phyloP scores from a whole-genome alignment of 2,888 invertebrate species.

The Diadegma fenestrale region DNA sequence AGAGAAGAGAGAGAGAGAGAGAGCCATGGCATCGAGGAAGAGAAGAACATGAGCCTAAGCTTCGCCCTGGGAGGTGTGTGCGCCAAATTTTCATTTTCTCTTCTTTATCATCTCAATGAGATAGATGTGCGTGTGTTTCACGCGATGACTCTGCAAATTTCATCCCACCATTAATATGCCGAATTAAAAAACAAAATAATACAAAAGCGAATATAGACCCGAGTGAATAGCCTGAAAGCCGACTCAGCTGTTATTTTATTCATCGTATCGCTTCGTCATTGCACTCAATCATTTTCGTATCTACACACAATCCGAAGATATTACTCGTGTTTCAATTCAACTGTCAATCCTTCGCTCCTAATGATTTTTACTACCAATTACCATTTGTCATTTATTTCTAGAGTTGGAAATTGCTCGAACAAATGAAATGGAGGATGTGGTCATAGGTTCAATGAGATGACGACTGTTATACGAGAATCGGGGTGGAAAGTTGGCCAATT shows the following conservation, averaged over 20 bases:
- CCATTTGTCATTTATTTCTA: slow-evolving; percentile 48
- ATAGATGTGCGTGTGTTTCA: slow-evolving; percentile 23
- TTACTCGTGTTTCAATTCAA: background rate
- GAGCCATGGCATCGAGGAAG: slow-evolving; percentile 21
- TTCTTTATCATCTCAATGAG: slow-evolving; percentile 15
- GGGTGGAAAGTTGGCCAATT: background rate
- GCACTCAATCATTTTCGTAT: background rate
- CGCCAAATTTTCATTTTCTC: slow-evolving; percentile 39
- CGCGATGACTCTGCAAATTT: slow-evolving; percentile 12
- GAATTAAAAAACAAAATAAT: background rate
- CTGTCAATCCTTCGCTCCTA: background rate
- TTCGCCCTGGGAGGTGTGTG: slow-evolving; percentile 3
- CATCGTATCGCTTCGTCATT: background rate
- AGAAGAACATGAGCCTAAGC: slow-evolving; percentile 33
- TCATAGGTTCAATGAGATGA: slow-evolving; percentile 36
- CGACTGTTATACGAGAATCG: background rate
- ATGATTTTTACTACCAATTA: slow-evolving; percentile 1
- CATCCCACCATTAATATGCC: background rate
- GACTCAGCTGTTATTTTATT: background rate
- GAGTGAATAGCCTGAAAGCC: background rate
- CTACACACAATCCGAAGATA: background rate
- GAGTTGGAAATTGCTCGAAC: slow-evolving; percentile 52
- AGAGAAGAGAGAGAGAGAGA: background rate
- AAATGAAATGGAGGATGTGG: slow-evolving; percentile 59
- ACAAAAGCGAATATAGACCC: background rate